Base-by-base conservation (phyloP, 2,797 vertebrate species). In the Cryptoblepharus egeriae region DNA sequence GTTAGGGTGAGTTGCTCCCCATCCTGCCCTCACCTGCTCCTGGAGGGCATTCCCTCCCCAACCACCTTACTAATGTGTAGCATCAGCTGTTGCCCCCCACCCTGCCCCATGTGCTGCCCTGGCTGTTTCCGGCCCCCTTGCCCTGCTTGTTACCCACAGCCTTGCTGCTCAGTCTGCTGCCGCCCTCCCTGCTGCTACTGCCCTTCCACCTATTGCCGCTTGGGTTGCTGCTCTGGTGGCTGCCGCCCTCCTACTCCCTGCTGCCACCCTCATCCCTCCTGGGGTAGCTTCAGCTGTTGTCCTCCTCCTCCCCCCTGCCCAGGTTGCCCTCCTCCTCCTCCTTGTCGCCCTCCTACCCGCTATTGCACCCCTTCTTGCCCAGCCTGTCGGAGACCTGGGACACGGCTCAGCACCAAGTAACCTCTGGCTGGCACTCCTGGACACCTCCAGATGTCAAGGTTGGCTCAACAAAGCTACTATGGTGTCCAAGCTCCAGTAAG, bases 381-480 rank as follows among this genome's bases (percentile, higher is more conserved):
- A 12, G 72, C 70, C 15, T 87, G 85, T 24, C 63, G 69, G 55
- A 55, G 69, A 63, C 64, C 71, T 1, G 80, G 84, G 37, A 28
- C 72, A 4, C 80, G 65, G 22, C 64, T 82, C 75, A 79, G 32
- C 63, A 63, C 75, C 75, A 86, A 82, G 71, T 86, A 64, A 79
- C 63, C 63, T 8, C n/a, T 3, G 7, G 15, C 35, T 5, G 7
- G 18, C 6, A 3, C 32, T n/a, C 69, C 24, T 24, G 52, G 76
- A 64, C 18, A 30, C 68, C n/a, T 8, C 26, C 3, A 4, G 67
- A 67, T 9, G 12, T 32, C 61, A 60, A 35, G 52, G 20, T 26
- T 3, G 18, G 52, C 79, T 37, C 70, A 55, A 3, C 42, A n/a
- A 61, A 15, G 32, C 79, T 15, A 37, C 32, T 5, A 28, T 49